Percentiles rank a stretch among this genome's conserved stretches.
Conservation (phyloP, 2,113 vertebrate genomes). For the Melospiza georgiana region DNA sequence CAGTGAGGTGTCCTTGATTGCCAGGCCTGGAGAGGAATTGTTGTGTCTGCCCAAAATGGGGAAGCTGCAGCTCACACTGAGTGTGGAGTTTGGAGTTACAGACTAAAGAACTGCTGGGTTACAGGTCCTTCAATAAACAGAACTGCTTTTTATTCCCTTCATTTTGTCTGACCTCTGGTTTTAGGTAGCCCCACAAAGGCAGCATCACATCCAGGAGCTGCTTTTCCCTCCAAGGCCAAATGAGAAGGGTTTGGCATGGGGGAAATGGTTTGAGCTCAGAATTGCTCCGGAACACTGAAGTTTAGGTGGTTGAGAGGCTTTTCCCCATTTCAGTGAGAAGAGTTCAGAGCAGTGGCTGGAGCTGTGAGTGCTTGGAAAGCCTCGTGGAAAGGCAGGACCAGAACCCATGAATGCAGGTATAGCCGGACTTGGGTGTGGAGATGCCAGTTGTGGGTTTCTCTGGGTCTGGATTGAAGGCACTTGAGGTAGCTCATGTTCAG, state of each 20-base stretch:
- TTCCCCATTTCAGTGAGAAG: neutral
- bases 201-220: neutral
- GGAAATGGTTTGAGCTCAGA: neutral
- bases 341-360: neutral
- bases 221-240: neutral
- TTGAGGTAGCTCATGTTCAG: too few species aligned
- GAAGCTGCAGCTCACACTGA: neutral
- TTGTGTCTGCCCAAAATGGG: neutral
- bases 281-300: neutral
- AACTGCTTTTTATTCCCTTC: neutral
- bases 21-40: neutral
- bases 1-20: neutral
- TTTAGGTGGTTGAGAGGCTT: neutral
- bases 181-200: neutral
- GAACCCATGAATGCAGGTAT: neutral
- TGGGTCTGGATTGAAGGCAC: too few species aligned
- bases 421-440: neutral
- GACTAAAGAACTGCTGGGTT: neutral
- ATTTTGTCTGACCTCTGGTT: neutral
- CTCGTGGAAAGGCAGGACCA: neutral
- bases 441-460: too few species aligned
- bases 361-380: neutral
- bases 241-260: accelerated
- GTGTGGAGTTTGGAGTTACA: too few species aligned
- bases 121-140: neutral